Evolutionary conservation across 2,797 vertebrate species (phyloP).

Genomic region (Halcyon chelicuti): DNA sequence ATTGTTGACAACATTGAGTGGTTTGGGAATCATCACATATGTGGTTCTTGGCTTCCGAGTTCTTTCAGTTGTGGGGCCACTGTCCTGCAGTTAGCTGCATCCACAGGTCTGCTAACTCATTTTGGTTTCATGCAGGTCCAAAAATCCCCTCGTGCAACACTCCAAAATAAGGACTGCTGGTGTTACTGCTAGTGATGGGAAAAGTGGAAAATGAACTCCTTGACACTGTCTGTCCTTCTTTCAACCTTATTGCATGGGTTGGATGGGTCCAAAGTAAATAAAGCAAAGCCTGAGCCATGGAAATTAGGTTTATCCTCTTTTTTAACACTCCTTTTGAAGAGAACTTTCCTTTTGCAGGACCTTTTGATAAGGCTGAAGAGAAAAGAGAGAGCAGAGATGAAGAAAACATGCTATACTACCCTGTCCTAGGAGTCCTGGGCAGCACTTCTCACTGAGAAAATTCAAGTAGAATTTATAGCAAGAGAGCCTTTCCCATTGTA

Average conservation of each 20-base stretch:
- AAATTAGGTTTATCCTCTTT: neutral
- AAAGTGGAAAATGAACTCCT: neutral
- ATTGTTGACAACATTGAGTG: neutral
- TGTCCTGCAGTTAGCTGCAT: neutral
- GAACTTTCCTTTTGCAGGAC: neutral
- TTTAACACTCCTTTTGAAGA: neutral
- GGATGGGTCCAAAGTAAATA: neutral
- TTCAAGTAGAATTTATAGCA: slow-evolving; percentile 1
- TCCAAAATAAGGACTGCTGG: neutral
- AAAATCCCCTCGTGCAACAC: neutral
- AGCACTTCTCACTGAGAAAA: slow-evolving; percentile 5
- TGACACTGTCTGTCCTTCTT: neutral
- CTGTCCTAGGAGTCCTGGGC: neutral
- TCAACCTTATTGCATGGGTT: neutral
- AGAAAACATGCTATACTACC: neutral
- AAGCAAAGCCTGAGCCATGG: neutral
- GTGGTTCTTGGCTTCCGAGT: neutral
- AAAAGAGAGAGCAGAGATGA: neutral
- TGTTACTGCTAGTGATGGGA: neutral
- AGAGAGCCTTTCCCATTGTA: slow-evolving; percentile 3
- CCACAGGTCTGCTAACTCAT: neutral
- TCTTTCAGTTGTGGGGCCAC: accelerated
- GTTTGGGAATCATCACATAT: neutral
- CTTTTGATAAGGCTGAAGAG: neutral
- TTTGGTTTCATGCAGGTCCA: neutral